phyloP scores from a whole-genome alignment of 1,140 invertebrate genomes.

The Solenopsis fugax region DNA sequence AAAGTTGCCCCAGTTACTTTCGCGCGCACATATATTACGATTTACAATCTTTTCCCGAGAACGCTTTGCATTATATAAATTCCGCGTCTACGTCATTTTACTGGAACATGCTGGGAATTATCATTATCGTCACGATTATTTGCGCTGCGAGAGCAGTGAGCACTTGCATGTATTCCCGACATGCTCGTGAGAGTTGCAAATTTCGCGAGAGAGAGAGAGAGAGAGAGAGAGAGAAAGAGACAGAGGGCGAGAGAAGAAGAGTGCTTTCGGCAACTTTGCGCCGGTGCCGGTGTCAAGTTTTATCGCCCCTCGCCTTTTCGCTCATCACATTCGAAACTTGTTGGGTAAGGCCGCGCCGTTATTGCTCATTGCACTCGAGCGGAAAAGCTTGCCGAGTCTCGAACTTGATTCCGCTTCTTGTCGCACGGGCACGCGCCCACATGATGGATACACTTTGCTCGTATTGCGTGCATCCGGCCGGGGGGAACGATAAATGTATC shows the following conservation, averaged over 20 bases:
- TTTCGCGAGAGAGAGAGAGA: conserved; percentile 7
- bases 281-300: conserved; percentile 45
- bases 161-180: not conserved
- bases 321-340: conserved; percentile 68
- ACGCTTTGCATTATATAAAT: not conserved
- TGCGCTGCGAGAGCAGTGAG: not conserved
- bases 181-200: conserved; percentile 21
- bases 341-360: conserved; percentile 28
- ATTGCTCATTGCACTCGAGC: conserved; percentile 58
- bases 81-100: not conserved
- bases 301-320: conserved; percentile 49
- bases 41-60: not conserved
- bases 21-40: not conserved
- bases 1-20: not conserved
- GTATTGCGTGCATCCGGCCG: conserved; percentile 25
- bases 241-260: not conserved
- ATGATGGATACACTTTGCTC: conserved; percentile 54
- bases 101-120: not conserved
- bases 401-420: conserved; percentile 60
- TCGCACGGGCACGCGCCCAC: conserved; percentile 44
- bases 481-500: conserved; percentile 51
- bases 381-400: conserved; percentile 32
- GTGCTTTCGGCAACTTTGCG: conserved; percentile 49
- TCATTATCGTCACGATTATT: not conserved
- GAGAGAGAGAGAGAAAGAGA: not conserved